These are phyloP conservation scores for Myotis daubentonii DNA, from an alignment of 2,797 vertebrate species.

Conservation along the genomic window DNA sequence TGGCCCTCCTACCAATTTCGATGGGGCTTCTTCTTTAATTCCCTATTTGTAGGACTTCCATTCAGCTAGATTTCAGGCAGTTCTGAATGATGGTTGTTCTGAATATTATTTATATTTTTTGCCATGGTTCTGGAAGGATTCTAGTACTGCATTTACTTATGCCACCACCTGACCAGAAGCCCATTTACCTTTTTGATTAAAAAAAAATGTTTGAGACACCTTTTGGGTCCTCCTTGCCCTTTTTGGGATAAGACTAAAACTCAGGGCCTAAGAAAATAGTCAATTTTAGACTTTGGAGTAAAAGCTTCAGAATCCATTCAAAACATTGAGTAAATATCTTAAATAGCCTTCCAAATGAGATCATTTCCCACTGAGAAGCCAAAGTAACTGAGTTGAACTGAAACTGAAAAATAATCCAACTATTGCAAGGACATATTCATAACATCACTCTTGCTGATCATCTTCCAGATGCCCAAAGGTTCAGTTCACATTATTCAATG, in stretches of 20 bases:
- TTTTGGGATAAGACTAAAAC: slow-evolving; percentile 33
- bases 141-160: neutral
- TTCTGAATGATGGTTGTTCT: neutral
- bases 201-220: neutral
- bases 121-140: neutral
- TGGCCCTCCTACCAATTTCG: neutral
- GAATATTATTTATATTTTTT: neutral
- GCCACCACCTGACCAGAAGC: neutral
- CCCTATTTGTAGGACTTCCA: neutral
- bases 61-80: neutral
- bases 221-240: neutral
- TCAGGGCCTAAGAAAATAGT: neutral
- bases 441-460: neutral
- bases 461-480: neutral
- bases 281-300: neutral
- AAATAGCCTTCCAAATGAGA: slow-evolving; percentile 18
- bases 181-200: neutral
- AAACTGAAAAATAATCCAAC: slow-evolving; percentile 39
- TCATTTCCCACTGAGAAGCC: neutral
- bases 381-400: neutral
- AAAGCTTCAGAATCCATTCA: slow-evolving; percentile 41
- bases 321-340: neutral
- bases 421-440: neutral
- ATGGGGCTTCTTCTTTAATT: neutral
- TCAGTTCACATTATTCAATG: neutral